Evolutionary conservation across 2,113 vertebrate genomes (phyloP).

Genomic region (Cyprinus carpio): DNA sequence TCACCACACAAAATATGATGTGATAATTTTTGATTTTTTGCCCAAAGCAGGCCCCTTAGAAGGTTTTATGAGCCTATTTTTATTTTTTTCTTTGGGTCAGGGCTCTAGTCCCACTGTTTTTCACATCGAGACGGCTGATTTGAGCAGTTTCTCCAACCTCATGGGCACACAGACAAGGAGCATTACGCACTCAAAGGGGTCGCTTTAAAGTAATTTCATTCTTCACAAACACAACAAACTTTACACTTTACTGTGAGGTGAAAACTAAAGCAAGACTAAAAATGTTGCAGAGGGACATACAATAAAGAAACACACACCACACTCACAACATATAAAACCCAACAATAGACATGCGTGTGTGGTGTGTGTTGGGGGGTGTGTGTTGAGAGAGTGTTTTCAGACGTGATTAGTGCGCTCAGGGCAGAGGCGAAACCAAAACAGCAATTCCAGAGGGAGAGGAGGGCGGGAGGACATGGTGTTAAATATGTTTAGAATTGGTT

Average conservation of each 20-base stretch:
- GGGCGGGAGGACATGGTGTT: not conserved
- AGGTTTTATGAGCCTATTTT: not conserved
- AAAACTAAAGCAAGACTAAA: slow-evolving; percentile 36
- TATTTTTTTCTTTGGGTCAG: not conserved
- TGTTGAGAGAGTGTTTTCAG: slow-evolving; percentile 19
- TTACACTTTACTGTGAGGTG: slow-evolving; percentile 34
- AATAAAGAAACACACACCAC: no score
- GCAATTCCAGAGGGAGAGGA: slow-evolving; percentile 17
- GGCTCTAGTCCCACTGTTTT: not conserved
- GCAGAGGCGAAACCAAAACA: slow-evolving; percentile 29
- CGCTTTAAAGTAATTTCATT: slow-evolving; percentile 23
- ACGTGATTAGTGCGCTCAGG: slow-evolving; percentile 47
- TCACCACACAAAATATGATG: no score
- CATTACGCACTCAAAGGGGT: slow-evolving; percentile 1
- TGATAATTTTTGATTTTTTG: not conserved
- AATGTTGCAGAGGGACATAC: not conserved
- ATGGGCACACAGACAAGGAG: slow-evolving; percentile 4
- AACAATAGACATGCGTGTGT: not conserved
- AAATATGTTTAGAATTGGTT: not conserved
- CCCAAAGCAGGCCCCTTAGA: not conserved
- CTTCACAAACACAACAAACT: slow-evolving; percentile 36
- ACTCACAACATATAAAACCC: not conserved
- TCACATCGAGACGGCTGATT: slow-evolving; percentile 42
- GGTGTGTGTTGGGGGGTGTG: no score
- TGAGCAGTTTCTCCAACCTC: slow-evolving; percentile 20